Conservation (phyloP, 2,797 vertebrate species). For the Pachyuromys duprasi region DNA sequence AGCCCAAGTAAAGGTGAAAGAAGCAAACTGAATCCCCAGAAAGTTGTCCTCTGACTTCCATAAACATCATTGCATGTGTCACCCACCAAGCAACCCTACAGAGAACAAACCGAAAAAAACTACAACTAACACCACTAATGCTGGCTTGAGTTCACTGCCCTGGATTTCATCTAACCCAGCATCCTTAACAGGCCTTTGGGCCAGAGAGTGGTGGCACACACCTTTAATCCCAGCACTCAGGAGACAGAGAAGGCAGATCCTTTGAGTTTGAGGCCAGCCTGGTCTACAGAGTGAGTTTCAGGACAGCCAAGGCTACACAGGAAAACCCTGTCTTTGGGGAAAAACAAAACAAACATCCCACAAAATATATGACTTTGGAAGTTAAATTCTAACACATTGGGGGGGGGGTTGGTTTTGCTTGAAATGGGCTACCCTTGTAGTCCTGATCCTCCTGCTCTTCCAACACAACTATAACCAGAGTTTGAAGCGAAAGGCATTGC, state of each 20-base stretch:
- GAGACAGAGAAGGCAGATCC: not conserved
- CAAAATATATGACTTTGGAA: not conserved
- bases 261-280: not conserved
- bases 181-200: not conserved
- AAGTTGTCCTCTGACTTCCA: not conserved
- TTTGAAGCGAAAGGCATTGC: not conserved
- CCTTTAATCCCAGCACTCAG: not conserved
- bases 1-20: not conserved
- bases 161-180: not conserved
- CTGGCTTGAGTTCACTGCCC: not conserved
- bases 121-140: not conserved
- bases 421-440: not conserved
- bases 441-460: not conserved
- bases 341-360: not conserved
- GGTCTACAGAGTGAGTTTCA: not conserved
- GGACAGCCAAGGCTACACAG: not conserved
- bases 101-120: not conserved
- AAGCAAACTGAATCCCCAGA: not conserved
- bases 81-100: not conserved
- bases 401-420: not conserved
- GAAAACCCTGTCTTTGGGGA: not conserved
- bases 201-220: not conserved
- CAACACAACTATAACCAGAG: not conserved
- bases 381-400: not conserved
- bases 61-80: not conserved